These are phyloP conservation scores for Conomelus anceps DNA, from an alignment of 2,888 invertebrate genomes.

Conservation along the genomic window DNA sequence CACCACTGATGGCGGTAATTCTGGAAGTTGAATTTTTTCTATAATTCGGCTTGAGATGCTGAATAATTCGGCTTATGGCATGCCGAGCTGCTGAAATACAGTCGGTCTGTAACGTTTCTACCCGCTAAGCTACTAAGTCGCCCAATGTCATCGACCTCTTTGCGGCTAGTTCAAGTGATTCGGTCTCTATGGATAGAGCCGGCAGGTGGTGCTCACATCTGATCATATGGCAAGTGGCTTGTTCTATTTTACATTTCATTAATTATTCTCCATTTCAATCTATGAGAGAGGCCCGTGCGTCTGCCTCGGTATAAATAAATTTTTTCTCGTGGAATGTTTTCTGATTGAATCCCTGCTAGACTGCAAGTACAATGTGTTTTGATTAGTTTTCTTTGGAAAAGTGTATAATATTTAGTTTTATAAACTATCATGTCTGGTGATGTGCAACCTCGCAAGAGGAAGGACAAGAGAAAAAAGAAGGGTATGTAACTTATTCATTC, in stretches of 20 bases:
- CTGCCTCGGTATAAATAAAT: neutral
- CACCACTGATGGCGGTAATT: too few relatives aligned
- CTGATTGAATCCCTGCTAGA: neutral
- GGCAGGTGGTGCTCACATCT: neutral
- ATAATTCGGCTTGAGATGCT: too few relatives aligned
- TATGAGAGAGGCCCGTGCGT: neutral
- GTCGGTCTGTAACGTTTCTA: too few relatives aligned
- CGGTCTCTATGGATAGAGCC: too few relatives aligned
- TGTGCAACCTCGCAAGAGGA: constrained; percentile 78
- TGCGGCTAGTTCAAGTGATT: too few relatives aligned
- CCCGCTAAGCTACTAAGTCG: too few relatives aligned
- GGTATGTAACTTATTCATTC: constrained; percentile 48
- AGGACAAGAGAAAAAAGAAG: constrained; percentile 76
- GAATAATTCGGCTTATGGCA: too few relatives aligned
- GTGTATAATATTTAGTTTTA: neutral
- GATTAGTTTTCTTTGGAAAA: neutral
- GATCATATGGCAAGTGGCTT: neutral
- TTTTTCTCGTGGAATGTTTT: neutral
- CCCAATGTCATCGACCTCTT: too few relatives aligned
- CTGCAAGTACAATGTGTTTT: neutral
- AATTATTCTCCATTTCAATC: neutral
- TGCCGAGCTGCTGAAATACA: too few relatives aligned
- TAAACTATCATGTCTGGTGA: constrained; percentile 65
- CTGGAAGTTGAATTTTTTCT: too few relatives aligned
- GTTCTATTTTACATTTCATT: neutral